Evolutionary conservation across 2,888 invertebrate species (phyloP), one percentile per base, ranked within the genome.

Genomic region (Aleiodes alternator): DNA sequence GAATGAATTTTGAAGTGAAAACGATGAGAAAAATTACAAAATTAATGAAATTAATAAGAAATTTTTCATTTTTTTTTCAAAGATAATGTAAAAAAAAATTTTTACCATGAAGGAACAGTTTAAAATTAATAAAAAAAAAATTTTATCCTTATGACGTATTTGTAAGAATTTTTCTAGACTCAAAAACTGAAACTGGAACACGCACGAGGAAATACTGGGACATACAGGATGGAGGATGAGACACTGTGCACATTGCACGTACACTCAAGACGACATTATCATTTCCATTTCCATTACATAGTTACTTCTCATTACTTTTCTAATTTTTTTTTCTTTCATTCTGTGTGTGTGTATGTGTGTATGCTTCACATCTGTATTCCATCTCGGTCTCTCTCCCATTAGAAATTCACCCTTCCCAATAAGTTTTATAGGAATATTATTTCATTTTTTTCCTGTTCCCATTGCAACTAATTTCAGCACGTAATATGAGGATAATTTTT

Each of bases 181-280:
- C 38, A 51, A 73, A 75, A 76, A 51, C 43, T 70, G 55, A 56
- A 48, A 56, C 64, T 71, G 70, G 76, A 75, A 73, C 76, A 76
- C 75, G 56, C 76, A 73, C 75, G 75, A 78, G 72, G 79, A 64
- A 71, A 77, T 69, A 77, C 73, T 72, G 73, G 77, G 76, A 72
- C 64, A 74, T 77, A 72, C 78, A 69, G 76, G 72, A 78, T 79
- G 55, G 70, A 77, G 74, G 74, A 76, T 76, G 76, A 69, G 72
- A 75, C 23, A 23, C 69, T 68, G 73, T 73, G 70, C 71, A 71
- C 71, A 75, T 61, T 73, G 23, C 77, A 75, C 76, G 78, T 76
- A 78, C 78, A 72, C 76, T 72, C 64, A 59, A 69, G 31, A 50
- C 51, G 72, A 61, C 72, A 64, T 64, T 64, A 48, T 48, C 23